These are phyloP conservation scores for Zaprionus nigranus DNA, from an alignment of 1,140 invertebrate species.

Conservation along the genomic window DNA sequence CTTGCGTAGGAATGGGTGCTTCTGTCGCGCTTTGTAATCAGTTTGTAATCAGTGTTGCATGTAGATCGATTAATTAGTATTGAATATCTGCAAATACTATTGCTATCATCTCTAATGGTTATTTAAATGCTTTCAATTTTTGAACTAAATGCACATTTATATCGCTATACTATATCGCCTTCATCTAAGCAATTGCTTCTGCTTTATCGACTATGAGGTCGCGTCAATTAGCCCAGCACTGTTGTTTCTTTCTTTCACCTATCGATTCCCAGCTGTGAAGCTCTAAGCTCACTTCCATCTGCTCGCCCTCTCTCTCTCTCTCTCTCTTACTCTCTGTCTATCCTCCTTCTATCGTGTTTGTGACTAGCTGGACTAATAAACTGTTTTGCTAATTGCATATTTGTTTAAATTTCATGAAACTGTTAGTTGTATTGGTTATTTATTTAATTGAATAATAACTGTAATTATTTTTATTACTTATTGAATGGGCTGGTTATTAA, in stretches of 20 bases:
- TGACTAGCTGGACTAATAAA: background rate
- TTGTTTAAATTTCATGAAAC: background rate
- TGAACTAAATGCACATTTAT: background rate
- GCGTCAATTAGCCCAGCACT: background rate
- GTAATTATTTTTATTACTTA: background rate
- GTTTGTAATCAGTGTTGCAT: too few species aligned
- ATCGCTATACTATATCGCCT: background rate
- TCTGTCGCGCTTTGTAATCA: background rate
- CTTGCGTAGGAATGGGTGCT: background rate
- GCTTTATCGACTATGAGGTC: background rate
- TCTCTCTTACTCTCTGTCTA: background rate
- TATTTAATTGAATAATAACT: background rate
- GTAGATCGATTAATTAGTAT: background rate
- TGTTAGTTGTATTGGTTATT: background rate
- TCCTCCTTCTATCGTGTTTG: background rate
- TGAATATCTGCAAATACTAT: background rate
- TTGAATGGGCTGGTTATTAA: background rate
- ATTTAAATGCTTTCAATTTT: background rate
- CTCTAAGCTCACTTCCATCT: background rate
- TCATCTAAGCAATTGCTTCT: background rate
- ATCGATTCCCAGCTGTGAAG: background rate
- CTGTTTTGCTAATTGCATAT: conserved; percentile 15
- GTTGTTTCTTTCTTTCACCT: conserved; percentile 8
- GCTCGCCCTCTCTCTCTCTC: background rate
- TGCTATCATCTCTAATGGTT: background rate